Conservation (phyloP, 2,113 vertebrate species). For the Neogobius melanostomus region DNA sequence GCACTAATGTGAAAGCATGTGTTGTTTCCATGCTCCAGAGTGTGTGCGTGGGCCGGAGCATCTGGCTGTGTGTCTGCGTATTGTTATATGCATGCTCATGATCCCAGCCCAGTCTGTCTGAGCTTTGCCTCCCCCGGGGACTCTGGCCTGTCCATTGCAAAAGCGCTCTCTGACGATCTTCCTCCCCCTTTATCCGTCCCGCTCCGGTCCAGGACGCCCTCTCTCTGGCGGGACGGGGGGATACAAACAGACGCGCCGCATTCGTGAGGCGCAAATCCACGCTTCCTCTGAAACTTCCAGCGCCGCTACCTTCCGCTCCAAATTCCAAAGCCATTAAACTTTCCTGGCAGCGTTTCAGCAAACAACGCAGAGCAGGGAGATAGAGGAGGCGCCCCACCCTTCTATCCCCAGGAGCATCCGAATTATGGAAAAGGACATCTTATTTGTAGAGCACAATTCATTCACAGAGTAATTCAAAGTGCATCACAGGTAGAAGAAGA, state of each 20-base stretch:
- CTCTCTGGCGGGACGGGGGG: slow-evolving; percentile 65
- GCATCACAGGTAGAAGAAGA: too few species aligned
- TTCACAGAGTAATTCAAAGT: too few species aligned
- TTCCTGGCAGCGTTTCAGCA: slow-evolving; percentile 88
- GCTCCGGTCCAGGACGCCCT: slow-evolving; percentile 10
- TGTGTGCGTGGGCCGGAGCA: slow-evolving; percentile 19
- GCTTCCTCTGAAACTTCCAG: slow-evolving; percentile 92
- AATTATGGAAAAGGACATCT: background rate
- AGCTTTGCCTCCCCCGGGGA: slow-evolving; percentile 66
- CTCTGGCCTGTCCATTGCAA: slow-evolving; percentile 71
- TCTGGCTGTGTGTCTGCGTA: slow-evolving; percentile 33
- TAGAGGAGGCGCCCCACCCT: slow-evolving; percentile 32
- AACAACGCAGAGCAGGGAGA: slow-evolving; percentile 72
- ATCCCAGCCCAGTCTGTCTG: slow-evolving; percentile 66
- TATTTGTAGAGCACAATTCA: too few species aligned
- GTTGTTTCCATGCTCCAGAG: background rate
- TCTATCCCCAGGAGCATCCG: slow-evolving; percentile 69
- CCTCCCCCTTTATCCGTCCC: slow-evolving; percentile 62
- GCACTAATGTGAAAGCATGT: background rate
- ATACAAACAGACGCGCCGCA: slow-evolving; percentile 85
- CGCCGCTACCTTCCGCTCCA: slow-evolving; percentile 85
- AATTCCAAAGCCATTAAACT: slow-evolving; percentile 97
- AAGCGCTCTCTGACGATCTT: slow-evolving; percentile 75
- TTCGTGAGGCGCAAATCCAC: slow-evolving; percentile 83
- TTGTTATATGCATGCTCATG: slow-evolving; percentile 57